These are phyloP conservation scores for Hydrozoanthus tunicans DNA, from an alignment of 64 coral and sea anemone species.

Conservation along the genomic window DNA sequence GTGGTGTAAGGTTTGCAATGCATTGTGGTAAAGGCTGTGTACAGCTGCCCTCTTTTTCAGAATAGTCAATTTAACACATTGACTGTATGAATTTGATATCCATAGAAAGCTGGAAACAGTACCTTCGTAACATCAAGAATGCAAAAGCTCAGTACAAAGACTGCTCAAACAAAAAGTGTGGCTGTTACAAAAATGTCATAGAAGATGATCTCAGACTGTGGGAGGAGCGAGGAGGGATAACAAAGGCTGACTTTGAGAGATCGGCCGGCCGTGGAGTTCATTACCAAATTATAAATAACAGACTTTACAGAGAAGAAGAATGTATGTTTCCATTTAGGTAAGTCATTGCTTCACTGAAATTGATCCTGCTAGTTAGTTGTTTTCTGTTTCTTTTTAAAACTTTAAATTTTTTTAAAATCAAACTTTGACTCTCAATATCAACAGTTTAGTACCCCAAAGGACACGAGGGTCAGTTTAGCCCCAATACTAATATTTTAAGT, in stretches of 20 bases:
- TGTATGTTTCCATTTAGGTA: constrained; percentile 99
- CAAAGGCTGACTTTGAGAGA: constrained; percentile 74
- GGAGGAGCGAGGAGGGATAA: constrained; percentile 90
- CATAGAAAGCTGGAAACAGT: constrained; percentile 75
- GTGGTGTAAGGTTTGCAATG: too few relatives aligned
- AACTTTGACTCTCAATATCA: too few relatives aligned
- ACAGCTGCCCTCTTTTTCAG: too few relatives aligned
- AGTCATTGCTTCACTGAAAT: neutral
- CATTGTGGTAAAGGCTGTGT: too few relatives aligned
- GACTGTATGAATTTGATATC: neutral
- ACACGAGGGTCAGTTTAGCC: too few relatives aligned
- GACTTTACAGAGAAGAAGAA: constrained; percentile 81
- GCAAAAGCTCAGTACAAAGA: constrained; percentile 71
- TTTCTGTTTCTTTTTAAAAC: neutral
- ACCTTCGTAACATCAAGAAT: constrained; percentile 80
- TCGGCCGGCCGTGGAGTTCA: constrained; percentile 70
- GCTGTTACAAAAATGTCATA: constrained; percentile 92
- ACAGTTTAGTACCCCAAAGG: too few relatives aligned
- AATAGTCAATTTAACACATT: neutral
- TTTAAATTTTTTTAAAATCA: too few relatives aligned
- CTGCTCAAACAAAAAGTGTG: constrained; percentile 90
- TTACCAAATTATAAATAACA: constrained; percentile 95
- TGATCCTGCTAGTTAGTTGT: neutral
- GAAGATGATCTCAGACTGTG: constrained; percentile 79
- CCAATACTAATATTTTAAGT: too few relatives aligned